Evolutionary conservation across 2,888 invertebrate species (phyloP).

Genomic region (Pandemis cinnamomeana): DNA sequence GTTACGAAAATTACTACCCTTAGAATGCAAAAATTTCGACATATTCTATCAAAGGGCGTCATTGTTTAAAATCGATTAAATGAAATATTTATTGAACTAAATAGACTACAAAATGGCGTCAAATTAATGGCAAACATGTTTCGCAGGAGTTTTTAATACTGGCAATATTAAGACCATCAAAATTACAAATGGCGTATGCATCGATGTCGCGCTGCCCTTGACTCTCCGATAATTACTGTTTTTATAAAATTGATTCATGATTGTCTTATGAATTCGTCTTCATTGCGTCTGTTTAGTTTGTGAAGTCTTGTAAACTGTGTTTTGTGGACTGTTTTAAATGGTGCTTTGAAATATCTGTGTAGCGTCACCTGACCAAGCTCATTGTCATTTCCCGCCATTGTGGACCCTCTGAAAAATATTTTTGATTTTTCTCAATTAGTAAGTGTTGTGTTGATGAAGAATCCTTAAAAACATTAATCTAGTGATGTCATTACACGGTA

Average conservation of each 20-base stretch:
- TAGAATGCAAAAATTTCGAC: no score
- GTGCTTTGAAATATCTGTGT: conserved; percentile 65
- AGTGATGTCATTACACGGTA: conserved; percentile 84
- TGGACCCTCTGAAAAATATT: conserved; percentile 71
- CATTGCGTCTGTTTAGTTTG: conserved; percentile 48
- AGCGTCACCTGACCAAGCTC: conserved; percentile 84
- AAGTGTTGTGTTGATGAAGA: conserved; percentile 63
- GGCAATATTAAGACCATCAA: conserved; percentile 32
- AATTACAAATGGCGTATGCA: conserved; percentile 58
- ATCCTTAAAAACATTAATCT: conserved; percentile 57
- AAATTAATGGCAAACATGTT: background rate
- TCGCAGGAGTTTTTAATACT: conserved; percentile 1
- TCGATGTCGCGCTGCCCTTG: conserved; percentile 81
- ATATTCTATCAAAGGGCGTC: no score
- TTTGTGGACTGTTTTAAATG: conserved; percentile 45
- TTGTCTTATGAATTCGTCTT: conserved; percentile 53
- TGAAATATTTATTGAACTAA: no score
- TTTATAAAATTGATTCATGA: conserved; percentile 63
- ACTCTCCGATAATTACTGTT: conserved; percentile 76
- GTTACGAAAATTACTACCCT: no score
- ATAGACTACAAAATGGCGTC: no score
- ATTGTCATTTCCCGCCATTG: conserved; percentile 86
- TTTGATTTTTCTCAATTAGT: conserved; percentile 54
- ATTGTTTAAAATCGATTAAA: no score
- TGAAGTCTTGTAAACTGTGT: conserved; percentile 55